Evolutionary conservation across 1,140 invertebrate species (phyloP), one percentile per base, ranked within the genome.

Genomic region (Lordiphosa collinella): DNA sequence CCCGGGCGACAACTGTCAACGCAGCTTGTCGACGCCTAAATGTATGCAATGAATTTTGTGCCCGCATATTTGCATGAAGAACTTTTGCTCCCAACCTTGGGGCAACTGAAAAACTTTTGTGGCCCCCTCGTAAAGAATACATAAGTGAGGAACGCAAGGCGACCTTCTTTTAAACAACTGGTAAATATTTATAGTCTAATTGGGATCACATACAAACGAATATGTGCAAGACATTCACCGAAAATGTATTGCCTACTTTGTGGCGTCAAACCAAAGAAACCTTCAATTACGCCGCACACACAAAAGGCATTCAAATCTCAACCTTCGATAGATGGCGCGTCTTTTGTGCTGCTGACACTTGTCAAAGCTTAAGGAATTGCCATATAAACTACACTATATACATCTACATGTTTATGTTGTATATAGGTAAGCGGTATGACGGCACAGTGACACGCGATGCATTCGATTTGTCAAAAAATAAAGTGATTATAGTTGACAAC

Each of bases 111-210:
- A 58, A 69, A 68, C 35, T 73, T 79, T 64, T 60, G 29, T 37
- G 50, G 40, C 32, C 46, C n/a, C 12, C 37, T 36, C 22, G 54
- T 51, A 69, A 68, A 56, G 32, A 40, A 32, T 16, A 7, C 35
- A 25, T 7, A n/a, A 41, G 35, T 34, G 13, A 40, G 3, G 25
- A 34, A 12, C 41, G 18, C 25, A 58, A 51, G 22, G 13, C 41
- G 5, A 34, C 16, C 16, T 25, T 35, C 31, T 9, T 31, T 38
- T 63, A 54, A 51, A 54, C 54, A 72, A 71, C 60, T 60, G 55
- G 37, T 67, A 82, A 82, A 84, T 82, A 84, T 82, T 84, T 82
- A 82, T 68, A 68, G 67, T 63, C 62, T 72, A 76, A 76, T 82
- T 80, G 71, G 54, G 57, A 51, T 16, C 38, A 12, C 31, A 8